These are phyloP conservation scores for Euplexia lucipara DNA, from an alignment of 2,888 invertebrate species.

Conservation along the genomic window DNA sequence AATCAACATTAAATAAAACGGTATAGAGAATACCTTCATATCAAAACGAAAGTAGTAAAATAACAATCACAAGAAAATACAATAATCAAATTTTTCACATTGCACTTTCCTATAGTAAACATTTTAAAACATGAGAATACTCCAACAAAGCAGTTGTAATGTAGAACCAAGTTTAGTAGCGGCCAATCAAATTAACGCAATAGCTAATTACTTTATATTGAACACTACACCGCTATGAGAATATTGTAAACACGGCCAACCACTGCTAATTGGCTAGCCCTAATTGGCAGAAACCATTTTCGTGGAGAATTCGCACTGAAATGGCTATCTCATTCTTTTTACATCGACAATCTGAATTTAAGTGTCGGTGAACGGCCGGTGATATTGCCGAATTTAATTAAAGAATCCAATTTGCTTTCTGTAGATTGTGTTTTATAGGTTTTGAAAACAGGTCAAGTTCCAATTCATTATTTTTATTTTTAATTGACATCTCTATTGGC, in stretches of 20 bases:
- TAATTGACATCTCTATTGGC: constrained; percentile 6
- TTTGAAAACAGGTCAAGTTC: constrained; percentile 36
- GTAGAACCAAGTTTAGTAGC: constrained; percentile 8
- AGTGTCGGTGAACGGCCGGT: constrained; percentile 10
- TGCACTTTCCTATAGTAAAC: neutral
- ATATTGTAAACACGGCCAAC: constrained; percentile 52
- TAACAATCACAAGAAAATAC: constrained; percentile 1
- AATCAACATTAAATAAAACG: neutral
- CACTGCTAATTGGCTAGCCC: constrained; percentile 52
- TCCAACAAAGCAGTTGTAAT: constrained; percentile 14
- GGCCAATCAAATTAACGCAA: constrained; percentile 42
- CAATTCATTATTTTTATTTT: constrained; percentile 3
- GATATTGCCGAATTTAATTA: constrained; percentile 35
- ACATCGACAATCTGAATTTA: constrained; percentile 34
- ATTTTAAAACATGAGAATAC: constrained; percentile 11
- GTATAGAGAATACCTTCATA: neutral
- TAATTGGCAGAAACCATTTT: constrained; percentile 58
- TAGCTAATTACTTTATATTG: constrained; percentile 53
- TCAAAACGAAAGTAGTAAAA: neutral
- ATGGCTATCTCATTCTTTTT: constrained; percentile 35
- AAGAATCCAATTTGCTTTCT: constrained; percentile 30
- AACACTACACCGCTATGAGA: constrained; percentile 21
- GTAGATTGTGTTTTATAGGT: constrained; percentile 15
- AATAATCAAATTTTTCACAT: neutral
- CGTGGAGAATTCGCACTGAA: constrained; percentile 35